Base-by-base conservation (phyloP, 2,797 vertebrate genomes). In the Diglossa cyanea region DNA sequence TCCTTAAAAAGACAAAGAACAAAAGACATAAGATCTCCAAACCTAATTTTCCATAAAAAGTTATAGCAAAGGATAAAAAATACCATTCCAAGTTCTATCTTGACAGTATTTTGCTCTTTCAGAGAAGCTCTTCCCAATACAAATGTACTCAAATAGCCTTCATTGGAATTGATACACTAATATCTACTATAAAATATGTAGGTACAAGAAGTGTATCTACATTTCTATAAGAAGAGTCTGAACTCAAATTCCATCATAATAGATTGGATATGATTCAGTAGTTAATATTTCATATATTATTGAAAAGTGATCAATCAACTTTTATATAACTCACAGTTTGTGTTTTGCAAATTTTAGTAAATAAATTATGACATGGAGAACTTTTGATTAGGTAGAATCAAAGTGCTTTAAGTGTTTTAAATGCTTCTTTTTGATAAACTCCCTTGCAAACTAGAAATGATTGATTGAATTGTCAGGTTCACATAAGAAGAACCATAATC, bases 381-480 rank as follows among this genome's bases (percentile, higher is more conserved):
- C 58, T 96, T 93, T 48, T 89, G 77, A 92, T 95, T 84, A 93
- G 37, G 75, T 42, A 92, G 91, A 88, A 85, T 94, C 48, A 85
- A 80, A 94, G 68, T 63, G 39, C 61, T 91, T 79, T 82, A 92
- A 90, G 80, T 71, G 58, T 67, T 87, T 77, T 60, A 90, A 96
- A 81, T 88, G 40, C 50, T 76, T 75, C 33, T 55, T 91, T 95
- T 87, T 86, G 75, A 95, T 44, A 95, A 95, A 89, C 72, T 95
- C 51, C 54, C 80, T 93, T 50, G 82, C 67, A 94, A 58, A 90
- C 23, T 50, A 67, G 72, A 90, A 97, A 78, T 87, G 71, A 96
- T 96, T 94, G 95, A 93, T 13, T 89, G 94, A 80, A 84, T 89
- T 97, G 77, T 90, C 79, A 95, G 75, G 74, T 79, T 86, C 44